Evolutionary conservation across 2,797 vertebrate genomes (phyloP), one percentile per base, ranked within the genome.

Genomic region (Lophius americanus): DNA sequence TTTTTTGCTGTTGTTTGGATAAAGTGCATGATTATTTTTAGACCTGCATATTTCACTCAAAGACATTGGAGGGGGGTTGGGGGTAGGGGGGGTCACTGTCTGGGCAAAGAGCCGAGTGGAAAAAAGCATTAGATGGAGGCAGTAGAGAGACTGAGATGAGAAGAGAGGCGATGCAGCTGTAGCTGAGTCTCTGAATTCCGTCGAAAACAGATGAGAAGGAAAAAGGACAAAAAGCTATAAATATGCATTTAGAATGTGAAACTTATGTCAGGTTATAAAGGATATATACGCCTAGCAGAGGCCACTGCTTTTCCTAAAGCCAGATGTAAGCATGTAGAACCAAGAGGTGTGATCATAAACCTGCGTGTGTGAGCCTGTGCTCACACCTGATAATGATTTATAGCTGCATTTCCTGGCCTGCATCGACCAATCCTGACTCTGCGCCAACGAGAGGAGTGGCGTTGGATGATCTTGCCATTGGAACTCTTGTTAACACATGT

Each of bases 21-120:
- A 83, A 90, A 91, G 87, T 86, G 70, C 85, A 84, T 80, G 83
- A 84, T 81, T 94, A 94, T 94, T 94, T 94, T 94, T 93, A 93
- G 93, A 90, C 85, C 82, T 71, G 81, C 83, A 92, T 92, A 90
- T 82, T 93, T 93, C 85, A 89, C 80, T 88, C 76, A 41, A 81
- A 92, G 86, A 92, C 84, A 79, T 75, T 77, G 68, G 47, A 60
- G 56, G 47, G 38, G 78, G 60, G 32, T 63, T 56, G 56, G 37
- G 33, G 49, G 76, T 38, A 78, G 73, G 62, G 67, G 60, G 73
- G 81, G 89, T 87, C 80, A 69, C 82, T 68, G 85, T 91, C 91
- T 88, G 89, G 92, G 92, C 91, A 90, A 62, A 76, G 57, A 75
- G 89, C 92, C 90, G 68, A 92, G 88, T 87, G 88, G 87, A 91